phyloP scores from a whole-genome alignment of 2,797 vertebrate species.

The Myotis daubentonii region DNA sequence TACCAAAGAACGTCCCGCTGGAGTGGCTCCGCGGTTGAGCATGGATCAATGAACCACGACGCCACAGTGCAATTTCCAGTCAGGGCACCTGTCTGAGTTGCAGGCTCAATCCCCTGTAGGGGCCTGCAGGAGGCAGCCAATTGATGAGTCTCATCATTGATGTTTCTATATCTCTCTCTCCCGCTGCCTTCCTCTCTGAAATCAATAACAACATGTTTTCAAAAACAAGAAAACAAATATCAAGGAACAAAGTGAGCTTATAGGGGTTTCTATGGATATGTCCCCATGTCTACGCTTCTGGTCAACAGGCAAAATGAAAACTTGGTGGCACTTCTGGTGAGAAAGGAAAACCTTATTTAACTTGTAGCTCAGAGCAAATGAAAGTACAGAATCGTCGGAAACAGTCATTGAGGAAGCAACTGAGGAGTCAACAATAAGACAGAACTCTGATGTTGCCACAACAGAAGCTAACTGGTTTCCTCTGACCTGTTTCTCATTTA shows the following conservation, averaged over 20 bases:
- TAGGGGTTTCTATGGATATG: constrained; percentile 92
- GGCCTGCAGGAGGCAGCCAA: no score
- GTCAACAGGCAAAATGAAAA: constrained; percentile 86
- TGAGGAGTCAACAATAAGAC: constrained; percentile 87
- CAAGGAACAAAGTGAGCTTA: constrained; percentile 90
- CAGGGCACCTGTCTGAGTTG: no score
- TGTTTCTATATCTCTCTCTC: no score
- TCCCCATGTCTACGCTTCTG: constrained; percentile 93
- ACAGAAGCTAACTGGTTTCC: constrained; percentile 93
- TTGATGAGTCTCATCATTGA: no score
- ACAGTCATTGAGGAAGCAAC: constrained; percentile 91
- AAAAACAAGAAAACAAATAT: constrained; percentile 81
- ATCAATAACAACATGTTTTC: no score
- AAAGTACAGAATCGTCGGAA: constrained; percentile 95
- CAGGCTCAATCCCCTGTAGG: no score
- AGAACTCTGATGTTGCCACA: constrained; percentile 80
- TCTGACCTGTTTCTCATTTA: constrained; percentile 83
- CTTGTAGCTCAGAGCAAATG: constrained; percentile 91
- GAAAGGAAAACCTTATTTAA: constrained; percentile 91
- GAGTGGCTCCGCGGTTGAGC: no score
- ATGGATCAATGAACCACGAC: no score
- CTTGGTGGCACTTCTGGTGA: constrained; percentile 89
- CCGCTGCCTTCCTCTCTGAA: no score
- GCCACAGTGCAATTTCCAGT: no score
- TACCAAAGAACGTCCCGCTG: constrained; percentile 79